Evolutionary conservation across 2,888 invertebrate species (phyloP).

Genomic region (Lysandra coridon): DNA sequence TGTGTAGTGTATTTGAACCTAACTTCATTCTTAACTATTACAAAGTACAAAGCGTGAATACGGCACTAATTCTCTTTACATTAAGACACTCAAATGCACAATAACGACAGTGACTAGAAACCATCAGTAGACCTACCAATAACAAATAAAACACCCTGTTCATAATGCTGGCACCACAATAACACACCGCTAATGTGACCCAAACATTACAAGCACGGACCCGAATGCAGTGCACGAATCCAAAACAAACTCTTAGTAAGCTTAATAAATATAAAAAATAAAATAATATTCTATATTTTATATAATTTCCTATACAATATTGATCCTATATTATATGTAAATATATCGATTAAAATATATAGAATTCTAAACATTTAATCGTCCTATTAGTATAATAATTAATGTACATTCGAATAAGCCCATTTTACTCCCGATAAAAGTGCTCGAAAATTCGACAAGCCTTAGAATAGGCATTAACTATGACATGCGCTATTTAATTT

Average conservation of each 20-base stretch:
- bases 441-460: not conserved
- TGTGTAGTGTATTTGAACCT: not conserved
- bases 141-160: not conserved
- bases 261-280: slow-evolving; percentile 17
- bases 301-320: not conserved
- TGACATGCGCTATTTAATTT: not conserved
- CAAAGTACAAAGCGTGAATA: slow-evolving; percentile 36
- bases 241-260: not conserved
- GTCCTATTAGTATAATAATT: not conserved
- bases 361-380: slow-evolving; percentile 1
- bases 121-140: not conserved
- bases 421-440: not conserved
- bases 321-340: not conserved
- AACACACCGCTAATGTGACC: not conserved
- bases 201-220: not conserved
- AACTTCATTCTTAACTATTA: not conserved
- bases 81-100: slow-evolving; percentile 41
- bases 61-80: slow-evolving; percentile 34
- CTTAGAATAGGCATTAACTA: not conserved
- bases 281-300: not conserved
- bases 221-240: not conserved
- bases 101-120: slow-evolving; percentile 39
- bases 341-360: slow-evolving; percentile 10
- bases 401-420: slow-evolving; percentile 13
- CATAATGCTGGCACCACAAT: not conserved